Conservation (phyloP, 1,140 invertebrate species). For the Aphaenogaster rudis region DNA sequence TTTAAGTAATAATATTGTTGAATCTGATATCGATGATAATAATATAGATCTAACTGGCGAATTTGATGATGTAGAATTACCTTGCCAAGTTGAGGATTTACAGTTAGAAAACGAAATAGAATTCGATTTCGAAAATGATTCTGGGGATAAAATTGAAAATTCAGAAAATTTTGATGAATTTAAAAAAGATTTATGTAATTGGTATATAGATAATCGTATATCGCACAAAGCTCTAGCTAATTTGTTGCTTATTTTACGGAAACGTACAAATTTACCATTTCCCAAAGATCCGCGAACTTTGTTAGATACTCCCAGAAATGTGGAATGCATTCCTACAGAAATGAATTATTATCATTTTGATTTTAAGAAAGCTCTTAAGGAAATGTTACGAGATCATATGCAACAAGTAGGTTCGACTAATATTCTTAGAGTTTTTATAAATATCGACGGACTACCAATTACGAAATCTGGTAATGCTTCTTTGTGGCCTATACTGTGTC, state of each 20-base stretch:
- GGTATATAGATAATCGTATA: too few relatives aligned
- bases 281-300: too few relatives aligned
- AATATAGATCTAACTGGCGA: not conserved
- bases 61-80: not conserved
- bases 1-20: slow-evolving; percentile 18
- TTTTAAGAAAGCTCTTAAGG: not conserved
- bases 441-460: slow-evolving; percentile 10
- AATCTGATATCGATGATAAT: not conserved
- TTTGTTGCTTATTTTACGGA: too few relatives aligned
- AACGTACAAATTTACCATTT: too few relatives aligned
- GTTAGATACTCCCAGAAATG: too few relatives aligned
- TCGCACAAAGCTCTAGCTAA: too few relatives aligned
- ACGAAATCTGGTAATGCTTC: not conserved
- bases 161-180: too few relatives aligned
- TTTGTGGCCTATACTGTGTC: not conserved
- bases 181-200: too few relatives aligned
- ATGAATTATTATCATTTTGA: slow-evolving; percentile 4
- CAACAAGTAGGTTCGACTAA: not conserved
- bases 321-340: too few relatives aligned
- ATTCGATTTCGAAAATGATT: too few relatives aligned
- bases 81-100: not conserved
- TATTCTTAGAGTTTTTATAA: slow-evolving; percentile 11
- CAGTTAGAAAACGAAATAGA: not conserved
- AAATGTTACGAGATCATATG: not conserved
- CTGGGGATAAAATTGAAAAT: too few relatives aligned